Evolutionary conservation across 2,888 invertebrate genomes (phyloP).

Genomic region (Petrophora chlorosata): DNA sequence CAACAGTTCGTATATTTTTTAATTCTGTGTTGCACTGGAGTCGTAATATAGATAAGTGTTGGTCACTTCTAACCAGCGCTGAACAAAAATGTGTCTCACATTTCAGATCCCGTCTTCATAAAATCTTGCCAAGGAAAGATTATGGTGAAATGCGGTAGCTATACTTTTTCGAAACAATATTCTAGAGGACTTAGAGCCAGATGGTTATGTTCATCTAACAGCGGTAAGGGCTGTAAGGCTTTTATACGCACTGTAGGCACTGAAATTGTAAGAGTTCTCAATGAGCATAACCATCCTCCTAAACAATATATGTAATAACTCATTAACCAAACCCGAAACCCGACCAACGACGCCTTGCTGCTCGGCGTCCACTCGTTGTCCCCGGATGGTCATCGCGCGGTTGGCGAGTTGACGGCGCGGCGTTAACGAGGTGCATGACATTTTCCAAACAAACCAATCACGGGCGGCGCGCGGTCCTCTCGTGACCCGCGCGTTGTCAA

Average conservation of each 20-base stretch:
- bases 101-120: conserved; percentile 1
- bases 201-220: neutral
- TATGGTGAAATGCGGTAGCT: conserved; percentile 1
- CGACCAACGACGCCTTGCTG: no score
- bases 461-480: no score
- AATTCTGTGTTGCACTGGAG: no score
- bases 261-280: conserved; percentile 1
- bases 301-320: neutral
- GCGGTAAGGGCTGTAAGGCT: conserved; percentile 4
- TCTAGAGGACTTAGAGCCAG: neutral
- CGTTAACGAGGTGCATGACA: no score
- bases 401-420: no score
- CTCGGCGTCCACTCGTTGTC: neutral
- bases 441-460: no score
- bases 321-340: neutral
- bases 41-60: conserved; percentile 6
- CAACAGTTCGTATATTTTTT: no score
- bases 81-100: neutral
- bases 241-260: neutral
- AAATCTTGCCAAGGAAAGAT: neutral
- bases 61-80: neutral
- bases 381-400: no score
- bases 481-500: no score
- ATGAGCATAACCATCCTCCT: conserved; percentile 20
- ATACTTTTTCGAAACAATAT: conserved; percentile 2